A percentile compares a stretch with the other conserved stretches of the same genome.
phyloP scores from a whole-genome alignment of 2,888 invertebrate genomes.

The Tanypteryx hageni region DNA sequence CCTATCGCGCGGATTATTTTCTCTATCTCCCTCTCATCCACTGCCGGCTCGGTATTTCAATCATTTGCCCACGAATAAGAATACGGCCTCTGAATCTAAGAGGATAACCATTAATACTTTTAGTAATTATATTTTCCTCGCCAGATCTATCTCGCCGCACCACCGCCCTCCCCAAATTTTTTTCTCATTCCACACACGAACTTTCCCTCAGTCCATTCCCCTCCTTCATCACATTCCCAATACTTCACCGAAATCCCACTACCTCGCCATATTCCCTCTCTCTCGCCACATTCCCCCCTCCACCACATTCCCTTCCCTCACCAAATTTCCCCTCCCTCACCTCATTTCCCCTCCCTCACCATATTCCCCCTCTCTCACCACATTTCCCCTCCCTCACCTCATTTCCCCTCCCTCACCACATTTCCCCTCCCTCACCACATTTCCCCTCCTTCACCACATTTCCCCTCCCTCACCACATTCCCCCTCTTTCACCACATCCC shows the following conservation, averaged over 20 bases:
- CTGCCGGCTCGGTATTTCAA: no score
- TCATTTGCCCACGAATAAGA: no score
- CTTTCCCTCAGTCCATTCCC: no score
- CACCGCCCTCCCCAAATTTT: no score
- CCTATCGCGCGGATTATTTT: no score
- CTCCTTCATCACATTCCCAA: no score
- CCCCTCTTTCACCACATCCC: no score
- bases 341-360: neutral
- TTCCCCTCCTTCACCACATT: neutral
- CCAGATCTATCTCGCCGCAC: neutral
- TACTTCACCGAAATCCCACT: no score
- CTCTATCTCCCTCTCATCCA: no score
- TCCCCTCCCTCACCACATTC: neutral
- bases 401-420: neutral
- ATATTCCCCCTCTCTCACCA: neutral
- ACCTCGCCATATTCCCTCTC: no score
- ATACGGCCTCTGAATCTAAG: neutral
- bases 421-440: neutral
- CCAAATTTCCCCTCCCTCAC: neutral
- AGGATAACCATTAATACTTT: neutral
- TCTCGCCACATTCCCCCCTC: no score
- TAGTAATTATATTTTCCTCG: neutral
- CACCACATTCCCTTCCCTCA: neutral
- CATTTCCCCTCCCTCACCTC: neutral
- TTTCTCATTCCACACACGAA: no score